phyloP scores from a whole-genome alignment of 30 jellyfish, hydroid and myxozoan genomes.

The Turritopsis dohrnii region DNA sequence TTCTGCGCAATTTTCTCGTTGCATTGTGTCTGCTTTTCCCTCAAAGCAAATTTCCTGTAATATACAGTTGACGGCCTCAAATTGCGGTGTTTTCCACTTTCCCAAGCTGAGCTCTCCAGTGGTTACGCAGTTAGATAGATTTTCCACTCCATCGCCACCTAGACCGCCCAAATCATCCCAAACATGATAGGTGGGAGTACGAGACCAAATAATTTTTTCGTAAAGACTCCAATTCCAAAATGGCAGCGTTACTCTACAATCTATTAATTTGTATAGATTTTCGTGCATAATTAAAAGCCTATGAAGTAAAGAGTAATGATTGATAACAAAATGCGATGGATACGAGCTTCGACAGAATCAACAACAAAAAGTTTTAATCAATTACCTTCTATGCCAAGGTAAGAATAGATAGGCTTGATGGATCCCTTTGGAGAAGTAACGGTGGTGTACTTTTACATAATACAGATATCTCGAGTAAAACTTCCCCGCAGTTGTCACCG shows the following conservation, averaged over 20 bases:
- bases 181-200: slow-evolving; percentile 27
- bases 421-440: slow-evolving; percentile 31
- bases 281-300: slow-evolving; percentile 14
- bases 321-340: too few relatives aligned
- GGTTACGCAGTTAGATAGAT: slow-evolving; percentile 14
- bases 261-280: slow-evolving; percentile 42
- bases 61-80: background rate
- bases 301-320: background rate
- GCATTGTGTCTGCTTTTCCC: background rate
- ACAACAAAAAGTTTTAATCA: too few relatives aligned
- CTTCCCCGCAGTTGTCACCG: slow-evolving; percentile 24
- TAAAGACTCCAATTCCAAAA: slow-evolving; percentile 48
- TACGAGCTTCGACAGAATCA: too few relatives aligned
- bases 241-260: slow-evolving; percentile 51
- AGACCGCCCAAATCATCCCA: slow-evolving; percentile 29
- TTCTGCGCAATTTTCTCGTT: background rate
- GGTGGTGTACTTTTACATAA: slow-evolving; percentile 35
- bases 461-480: slow-evolving; percentile 24
- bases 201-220: slow-evolving; percentile 31
- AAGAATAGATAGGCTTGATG: background rate
- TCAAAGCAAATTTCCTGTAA: slow-evolving; percentile 4
- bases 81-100: slow-evolving; percentile 14
- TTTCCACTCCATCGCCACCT: slow-evolving; percentile 44
- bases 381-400: background rate
- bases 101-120: slow-evolving; percentile 13